A percentile compares a stretch with the other conserved stretches of the same genome.
Conservation (phyloP, 2,113 vertebrate species). For the Pomatorhinus ruficollis region DNA sequence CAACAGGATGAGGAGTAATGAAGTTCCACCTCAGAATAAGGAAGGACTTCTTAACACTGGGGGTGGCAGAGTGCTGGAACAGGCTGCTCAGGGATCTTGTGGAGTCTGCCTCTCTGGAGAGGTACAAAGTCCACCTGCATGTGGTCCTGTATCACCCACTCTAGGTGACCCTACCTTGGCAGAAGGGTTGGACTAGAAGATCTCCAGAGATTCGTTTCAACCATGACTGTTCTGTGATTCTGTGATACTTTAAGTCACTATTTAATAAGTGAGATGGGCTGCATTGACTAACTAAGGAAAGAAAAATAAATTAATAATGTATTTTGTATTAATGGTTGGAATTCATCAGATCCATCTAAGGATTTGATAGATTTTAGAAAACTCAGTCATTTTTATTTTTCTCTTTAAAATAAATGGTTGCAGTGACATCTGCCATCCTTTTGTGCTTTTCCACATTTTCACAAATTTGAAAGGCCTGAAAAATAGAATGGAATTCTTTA, state of each 20-base stretch:
- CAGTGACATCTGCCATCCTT: not conserved
- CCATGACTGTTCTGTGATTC: not conserved
- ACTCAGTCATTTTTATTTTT: not conserved
- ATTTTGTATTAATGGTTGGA: not conserved
- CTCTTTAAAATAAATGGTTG: not conserved
- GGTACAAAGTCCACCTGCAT: not conserved
- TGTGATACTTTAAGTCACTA: not conserved
- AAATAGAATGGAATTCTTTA: conserved; percentile 45
- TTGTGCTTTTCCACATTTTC: not conserved
- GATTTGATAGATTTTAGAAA: not conserved
- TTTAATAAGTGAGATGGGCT: not conserved
- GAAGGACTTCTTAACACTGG: not conserved
- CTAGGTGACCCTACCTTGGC: not conserved
- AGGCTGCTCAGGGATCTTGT: no score
- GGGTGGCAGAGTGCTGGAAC: not conserved
- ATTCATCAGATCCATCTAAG: not conserved
- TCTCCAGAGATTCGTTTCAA: not conserved
- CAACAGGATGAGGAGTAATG: not conserved
- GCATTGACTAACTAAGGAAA: not conserved
- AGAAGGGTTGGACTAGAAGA: not conserved
- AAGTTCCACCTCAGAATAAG: not conserved
- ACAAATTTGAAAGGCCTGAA: conserved; percentile 16
- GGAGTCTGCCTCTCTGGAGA: not conserved
- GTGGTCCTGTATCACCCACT: not conserved
- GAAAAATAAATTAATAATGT: not conserved